These are phyloP conservation scores for Nesospiza acunhae DNA, from an alignment of 2,113 vertebrate genomes.

Conservation along the genomic window DNA sequence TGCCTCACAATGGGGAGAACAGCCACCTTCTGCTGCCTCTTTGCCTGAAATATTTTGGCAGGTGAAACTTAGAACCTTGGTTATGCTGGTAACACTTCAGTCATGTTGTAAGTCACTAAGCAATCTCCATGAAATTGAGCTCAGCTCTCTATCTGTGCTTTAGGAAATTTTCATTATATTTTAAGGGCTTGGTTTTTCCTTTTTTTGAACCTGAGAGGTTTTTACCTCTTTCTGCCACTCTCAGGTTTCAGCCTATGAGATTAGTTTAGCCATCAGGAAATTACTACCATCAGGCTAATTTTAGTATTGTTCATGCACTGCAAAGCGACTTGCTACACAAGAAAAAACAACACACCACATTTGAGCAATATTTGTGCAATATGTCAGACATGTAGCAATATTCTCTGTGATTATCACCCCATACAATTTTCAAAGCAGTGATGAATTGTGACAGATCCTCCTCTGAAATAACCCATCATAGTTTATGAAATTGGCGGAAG, in stretches of 20 bases:
- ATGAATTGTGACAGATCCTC: constrained; percentile 56
- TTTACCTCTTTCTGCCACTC: not conserved
- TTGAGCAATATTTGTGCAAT: constrained; percentile 67
- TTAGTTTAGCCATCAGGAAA: constrained; percentile 37
- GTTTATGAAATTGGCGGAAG: constrained; percentile 45
- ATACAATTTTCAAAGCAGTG: constrained; percentile 65
- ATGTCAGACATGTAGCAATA: constrained; percentile 63
- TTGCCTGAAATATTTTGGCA: not conserved
- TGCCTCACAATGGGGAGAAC: accelerated
- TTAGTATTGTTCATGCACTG: constrained; percentile 44
- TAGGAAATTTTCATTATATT: not conserved
- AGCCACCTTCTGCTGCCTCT: not conserved
- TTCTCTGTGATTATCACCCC: constrained; percentile 60
- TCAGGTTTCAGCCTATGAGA: not conserved
- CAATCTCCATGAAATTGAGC: not conserved
- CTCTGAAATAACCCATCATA: constrained; percentile 43
- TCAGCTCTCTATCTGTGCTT: not conserved
- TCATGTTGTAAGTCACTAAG: not conserved
- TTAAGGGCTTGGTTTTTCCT: not conserved
- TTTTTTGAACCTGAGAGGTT: not conserved
- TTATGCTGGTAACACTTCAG: not conserved
- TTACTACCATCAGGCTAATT: constrained; percentile 47
- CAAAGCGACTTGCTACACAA: constrained; percentile 9
- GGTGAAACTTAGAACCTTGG: not conserved
- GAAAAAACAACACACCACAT: not conserved